These are phyloP conservation scores for Sorex fumeus DNA, from an alignment of 2,113 vertebrate species.

Conservation along the genomic window DNA sequence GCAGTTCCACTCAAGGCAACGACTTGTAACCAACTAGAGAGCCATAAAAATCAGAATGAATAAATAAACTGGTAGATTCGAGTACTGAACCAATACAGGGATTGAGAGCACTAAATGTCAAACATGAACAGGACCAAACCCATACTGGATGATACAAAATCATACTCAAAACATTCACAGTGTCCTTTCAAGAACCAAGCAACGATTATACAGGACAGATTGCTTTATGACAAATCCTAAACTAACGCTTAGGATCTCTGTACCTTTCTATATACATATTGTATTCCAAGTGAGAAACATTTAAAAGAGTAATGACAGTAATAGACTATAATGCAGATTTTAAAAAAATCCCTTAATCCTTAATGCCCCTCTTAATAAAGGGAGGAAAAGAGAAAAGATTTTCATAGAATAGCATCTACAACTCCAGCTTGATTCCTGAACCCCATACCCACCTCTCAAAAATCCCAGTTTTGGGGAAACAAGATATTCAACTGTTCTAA, in stretches of 20 bases:
- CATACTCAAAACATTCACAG: not conserved
- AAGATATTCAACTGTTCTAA: slow-evolving; percentile 40
- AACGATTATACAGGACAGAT: not conserved
- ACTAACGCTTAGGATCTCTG: not conserved
- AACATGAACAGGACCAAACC: slow-evolving; percentile 29
- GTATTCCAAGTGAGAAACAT: not conserved
- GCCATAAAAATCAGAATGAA: not conserved
- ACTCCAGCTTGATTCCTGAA: no score
- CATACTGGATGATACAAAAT: not conserved
- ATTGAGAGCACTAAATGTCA: slow-evolving; percentile 18
- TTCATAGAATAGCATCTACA: not conserved
- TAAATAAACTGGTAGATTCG: slow-evolving; percentile 18
- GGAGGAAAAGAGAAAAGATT: not conserved
- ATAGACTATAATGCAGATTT: slow-evolving; percentile 1
- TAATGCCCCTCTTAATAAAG: not conserved
- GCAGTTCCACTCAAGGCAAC: slow-evolving; percentile 17
- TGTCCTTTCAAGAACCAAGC: not conserved
- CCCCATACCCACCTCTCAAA: no score
- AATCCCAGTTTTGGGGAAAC: not conserved
- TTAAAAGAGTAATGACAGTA: not conserved
- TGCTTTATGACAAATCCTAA: not conserved
- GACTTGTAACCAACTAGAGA: slow-evolving; percentile 13
- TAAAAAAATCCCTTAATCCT: slow-evolving; percentile 2
- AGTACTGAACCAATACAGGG: not conserved
- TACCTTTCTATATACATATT: not conserved